Percentiles rank a stretch among this genome's conserved stretches.
These are phyloP conservation scores for Poecilia gillii DNA, from an alignment of 2,797 vertebrate genomes.

Conservation along the genomic window DNA sequence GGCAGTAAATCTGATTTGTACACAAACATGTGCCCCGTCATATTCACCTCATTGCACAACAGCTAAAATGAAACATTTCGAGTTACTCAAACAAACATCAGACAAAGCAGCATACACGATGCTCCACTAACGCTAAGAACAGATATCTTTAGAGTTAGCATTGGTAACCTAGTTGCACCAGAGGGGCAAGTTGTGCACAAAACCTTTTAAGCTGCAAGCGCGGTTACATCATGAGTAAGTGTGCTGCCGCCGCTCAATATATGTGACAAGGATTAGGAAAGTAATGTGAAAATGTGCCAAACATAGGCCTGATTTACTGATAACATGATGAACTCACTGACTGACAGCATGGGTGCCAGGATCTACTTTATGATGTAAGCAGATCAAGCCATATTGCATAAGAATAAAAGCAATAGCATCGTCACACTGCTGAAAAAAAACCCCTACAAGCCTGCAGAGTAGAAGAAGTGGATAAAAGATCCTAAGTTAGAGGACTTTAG, in stretches of 20 bases:
- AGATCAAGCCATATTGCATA: conserved; percentile 37
- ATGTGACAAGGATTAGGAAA: conserved; percentile 61
- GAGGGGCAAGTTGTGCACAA: not conserved
- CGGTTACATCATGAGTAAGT: conserved; percentile 15
- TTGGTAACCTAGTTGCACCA: not conserved
- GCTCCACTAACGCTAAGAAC: not conserved
- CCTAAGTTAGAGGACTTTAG: not conserved
- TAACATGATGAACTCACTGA: conserved; percentile 36
- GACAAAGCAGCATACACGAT: not conserved
- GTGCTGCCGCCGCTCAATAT: conserved; percentile 37
- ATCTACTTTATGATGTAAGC: conserved; percentile 32
- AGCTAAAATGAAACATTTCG: conserved; percentile 40
- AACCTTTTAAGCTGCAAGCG: conserved; percentile 21
- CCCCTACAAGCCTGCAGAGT: not conserved
- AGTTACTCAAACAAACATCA: conserved; percentile 18
- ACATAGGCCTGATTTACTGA: conserved; percentile 51
- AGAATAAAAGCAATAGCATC: conserved; percentile 14
- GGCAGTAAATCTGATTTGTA: conserved; percentile 42
- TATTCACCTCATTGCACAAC: conserved; percentile 47
- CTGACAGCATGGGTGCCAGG: conserved; percentile 10
- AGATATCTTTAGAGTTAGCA: not conserved
- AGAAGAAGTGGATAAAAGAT: conserved; percentile 33
- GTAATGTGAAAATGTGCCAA: conserved; percentile 55
- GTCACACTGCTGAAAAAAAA: not conserved
- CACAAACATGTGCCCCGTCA: conserved; percentile 37